Evolutionary conservation across 1,140 invertebrate genomes (phyloP), one percentile per base, ranked within the genome.

Genomic region (Mamestra configurata): DNA sequence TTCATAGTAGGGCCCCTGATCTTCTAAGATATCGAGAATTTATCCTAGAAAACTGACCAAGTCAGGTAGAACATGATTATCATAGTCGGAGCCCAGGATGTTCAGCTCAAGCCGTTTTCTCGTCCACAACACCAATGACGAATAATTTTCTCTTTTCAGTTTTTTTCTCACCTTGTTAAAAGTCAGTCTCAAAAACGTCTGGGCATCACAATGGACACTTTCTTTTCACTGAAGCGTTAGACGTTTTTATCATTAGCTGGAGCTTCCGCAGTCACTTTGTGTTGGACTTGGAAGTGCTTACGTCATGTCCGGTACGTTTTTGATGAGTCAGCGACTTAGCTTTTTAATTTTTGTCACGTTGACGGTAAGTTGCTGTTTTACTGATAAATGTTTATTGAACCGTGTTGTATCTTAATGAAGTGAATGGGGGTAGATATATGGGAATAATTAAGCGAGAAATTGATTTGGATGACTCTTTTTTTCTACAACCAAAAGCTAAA

Each of bases 221-320:
- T 66, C 35, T 66, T 66, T 22, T 40, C 61, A 66, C 6, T 40
- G 35, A 20, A 66, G 35, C 35, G 61, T 37, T 40, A 4, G 31
- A 61, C 57, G 46, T 66, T 77, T 77, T 77, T 66, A 68, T 77
- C 75, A 37, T 55, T 37, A 46, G 24, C 75, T 11, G 46, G 24
- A 40, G 40, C 15, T 75, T 61, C 55, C 53, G 61, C 3, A 72
- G 49, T 68, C 31, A 66, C 61, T 66, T 77, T 77, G 73, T 77
- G 40, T 46, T 35, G 27, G n/a, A n/a, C 15, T 71, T 27, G 40
- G 24, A 68, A 77, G 46, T 68, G 46, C 46, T 53, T 11, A 77
- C 61, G 61, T 77, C 75, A 77, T 18, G 75, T 77, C 75, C 61
- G 59, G 27, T 53, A 0, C 43, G 20, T 49, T 40, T 64, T 22